Base-by-base conservation (phyloP, 1,140 invertebrate species). In the Nixonia krombeini region DNA sequence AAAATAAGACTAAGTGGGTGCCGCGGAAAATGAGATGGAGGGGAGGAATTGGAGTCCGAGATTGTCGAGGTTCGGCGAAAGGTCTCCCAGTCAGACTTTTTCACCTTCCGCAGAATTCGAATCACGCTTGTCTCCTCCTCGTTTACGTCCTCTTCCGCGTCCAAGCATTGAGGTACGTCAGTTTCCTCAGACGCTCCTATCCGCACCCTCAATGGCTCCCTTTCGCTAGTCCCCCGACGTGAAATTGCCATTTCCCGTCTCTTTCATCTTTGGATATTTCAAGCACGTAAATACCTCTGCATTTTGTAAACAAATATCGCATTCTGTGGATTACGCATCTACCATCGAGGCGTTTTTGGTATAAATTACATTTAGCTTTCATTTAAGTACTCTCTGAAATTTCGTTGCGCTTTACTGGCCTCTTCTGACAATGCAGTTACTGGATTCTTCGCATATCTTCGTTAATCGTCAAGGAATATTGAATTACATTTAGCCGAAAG, bases 111-210 rank as follows among this genome's bases (percentile, higher is more conserved):
- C 68, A 65, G 61, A 67, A 74, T 75, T 72, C 74, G 72, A 75
- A 77, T 78, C 74, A 80, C 78, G 74, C 68, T 61, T 75, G 59
- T 76, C 70, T 72, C 46, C 45, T 69, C 40, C 50, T 68, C 57
- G 38, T 53, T 61, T 64, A 51, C 50, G 52, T 64, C 55, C 40
- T 45, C 21, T 63, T 69, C 31, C 42, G 59, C 59, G 55, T 68
- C 64, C 61, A 64, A 38, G 52, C 67, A 63, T 65, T 47, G 52
- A 66, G 17, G 66, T 65, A 64, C 68, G 75, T 68, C 72, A 70
- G 58, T 51, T 44, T 47, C 58, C 49, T 70, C 62, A 70, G 69
- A 72, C 53, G 21, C 38, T 45, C 51, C 53, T 40, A 35, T 13
- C 12, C 33, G n/a, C 33, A 35, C 37, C 25, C 44, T 23, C 38